Conservation (phyloP, 2,797 vertebrate species). For the Pipistrellus pygmaeus region DNA sequence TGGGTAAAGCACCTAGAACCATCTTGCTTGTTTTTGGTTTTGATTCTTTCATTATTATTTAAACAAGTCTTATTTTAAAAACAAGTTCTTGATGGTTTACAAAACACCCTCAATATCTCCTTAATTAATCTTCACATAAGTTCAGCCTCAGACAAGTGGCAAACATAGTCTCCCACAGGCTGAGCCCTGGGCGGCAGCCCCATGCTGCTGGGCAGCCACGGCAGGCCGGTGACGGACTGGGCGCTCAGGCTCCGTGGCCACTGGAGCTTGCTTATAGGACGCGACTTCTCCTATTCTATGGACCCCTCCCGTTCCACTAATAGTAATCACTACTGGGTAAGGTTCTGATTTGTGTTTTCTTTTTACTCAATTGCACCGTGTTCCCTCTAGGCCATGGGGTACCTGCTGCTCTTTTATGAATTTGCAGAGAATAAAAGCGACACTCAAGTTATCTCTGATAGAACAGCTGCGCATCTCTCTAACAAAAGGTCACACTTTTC, state of each 20-base stretch:
- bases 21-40: not conserved
- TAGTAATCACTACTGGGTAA: not conserved
- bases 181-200: not conserved
- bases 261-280: not conserved
- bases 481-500: not conserved
- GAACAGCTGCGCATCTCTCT: not conserved
- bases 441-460: not conserved
- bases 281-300: not conserved
- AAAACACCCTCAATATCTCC: not conserved
- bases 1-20: not conserved
- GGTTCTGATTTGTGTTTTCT: not conserved
- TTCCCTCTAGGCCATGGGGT: not conserved
- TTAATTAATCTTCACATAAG: not conserved
- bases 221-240: not conserved
- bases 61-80: not conserved
- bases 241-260: not conserved
- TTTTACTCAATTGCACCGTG: not conserved
- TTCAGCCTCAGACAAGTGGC: not conserved
- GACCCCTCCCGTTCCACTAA: not conserved
- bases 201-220: not conserved
- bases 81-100: not conserved
- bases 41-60: not conserved
- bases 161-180: not conserved
- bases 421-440: not conserved
- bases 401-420: not conserved